Evolutionary conservation across 2,888 invertebrate genomes (phyloP), one percentile per base, ranked within the genome.

Genomic region (Drosophila quasianomalipes): DNA sequence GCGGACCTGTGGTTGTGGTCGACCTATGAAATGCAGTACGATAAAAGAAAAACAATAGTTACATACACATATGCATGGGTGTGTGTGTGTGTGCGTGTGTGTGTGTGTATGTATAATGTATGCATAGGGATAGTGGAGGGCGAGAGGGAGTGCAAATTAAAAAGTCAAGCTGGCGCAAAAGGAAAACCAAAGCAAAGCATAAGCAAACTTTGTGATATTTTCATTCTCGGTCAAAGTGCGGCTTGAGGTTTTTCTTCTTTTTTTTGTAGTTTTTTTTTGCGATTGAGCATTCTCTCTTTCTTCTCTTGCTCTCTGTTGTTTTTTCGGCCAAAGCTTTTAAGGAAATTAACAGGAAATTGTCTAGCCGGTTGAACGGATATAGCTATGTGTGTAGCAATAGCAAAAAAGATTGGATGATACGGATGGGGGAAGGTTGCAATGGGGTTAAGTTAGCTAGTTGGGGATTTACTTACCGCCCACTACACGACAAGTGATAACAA

Each of bases 401-500:
- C 26, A 69, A 69, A 31, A 47, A 31, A 30, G 26, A 14, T 47
- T 47, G 26, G 47, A 2, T 26, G 4, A 9, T 26, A 47, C 22
- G 22, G 16, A 44, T 5, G 10, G 22, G 14, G 26, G 26, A 26
- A 47, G 7, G 31, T 54, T 37, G 16, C 57, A 77, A 69, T 78
- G 70, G 83, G 83, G 83, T 83, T 80, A 80, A 74, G 77, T 69
- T 75, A 57, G 69, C 57, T 77, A 22, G 70, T 49, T 70, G 70
- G 55, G 30, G 64, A 63, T 64, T 69, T 73, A 92, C 95, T 96
- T 95, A 96, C 98, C 97, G 89, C 97, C 97, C 78, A 97, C 96
- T 57, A 97, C 97, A 81, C 97, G 95, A 93, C 98, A 98, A 70
- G 97, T 97, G 88, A 98, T 95, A 66, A 96, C 95, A 79, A 98